Conservation (phyloP, 2,113 vertebrate species). For the Balaeniceps rex region DNA sequence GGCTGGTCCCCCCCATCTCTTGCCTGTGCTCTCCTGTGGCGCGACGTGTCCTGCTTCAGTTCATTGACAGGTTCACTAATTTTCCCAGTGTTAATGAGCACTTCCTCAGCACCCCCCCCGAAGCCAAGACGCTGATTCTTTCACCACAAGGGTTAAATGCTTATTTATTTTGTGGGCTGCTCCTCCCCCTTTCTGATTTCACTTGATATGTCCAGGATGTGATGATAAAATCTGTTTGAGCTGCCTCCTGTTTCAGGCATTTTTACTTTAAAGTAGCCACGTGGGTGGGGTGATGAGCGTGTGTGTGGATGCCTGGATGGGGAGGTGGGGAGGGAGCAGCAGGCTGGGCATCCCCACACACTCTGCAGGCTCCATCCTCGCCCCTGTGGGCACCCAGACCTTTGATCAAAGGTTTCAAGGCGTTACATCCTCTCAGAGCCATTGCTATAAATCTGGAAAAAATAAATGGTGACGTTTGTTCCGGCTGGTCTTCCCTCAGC, state of each 20-base stretch:
- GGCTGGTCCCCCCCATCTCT: not conserved
- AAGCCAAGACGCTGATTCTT: not conserved
- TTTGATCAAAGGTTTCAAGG: not conserved
- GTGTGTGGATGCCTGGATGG: not conserved
- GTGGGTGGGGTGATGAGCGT: not conserved
- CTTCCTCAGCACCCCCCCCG: not conserved
- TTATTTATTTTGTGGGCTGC: not conserved
- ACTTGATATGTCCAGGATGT: not conserved
- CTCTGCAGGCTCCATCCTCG: not conserved
- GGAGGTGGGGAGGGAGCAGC: not conserved
- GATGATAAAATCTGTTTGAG: not conserved
- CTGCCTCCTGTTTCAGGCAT: not conserved
- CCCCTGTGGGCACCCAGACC: fast-evolving
- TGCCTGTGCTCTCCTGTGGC: not conserved
- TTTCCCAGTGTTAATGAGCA: not conserved
- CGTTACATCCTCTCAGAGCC: not conserved
- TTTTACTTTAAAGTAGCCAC: not conserved
- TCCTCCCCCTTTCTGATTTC: not conserved
- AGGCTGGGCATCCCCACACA: not conserved
- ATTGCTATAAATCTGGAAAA: not conserved
- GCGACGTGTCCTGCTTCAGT: fast-evolving
- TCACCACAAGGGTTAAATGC: not conserved
- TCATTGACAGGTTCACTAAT: not conserved
- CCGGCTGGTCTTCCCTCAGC: not conserved
- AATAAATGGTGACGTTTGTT: not conserved